phyloP scores from a whole-genome alignment of 2,888 invertebrate genomes.

The Epinotia bilunana region DNA sequence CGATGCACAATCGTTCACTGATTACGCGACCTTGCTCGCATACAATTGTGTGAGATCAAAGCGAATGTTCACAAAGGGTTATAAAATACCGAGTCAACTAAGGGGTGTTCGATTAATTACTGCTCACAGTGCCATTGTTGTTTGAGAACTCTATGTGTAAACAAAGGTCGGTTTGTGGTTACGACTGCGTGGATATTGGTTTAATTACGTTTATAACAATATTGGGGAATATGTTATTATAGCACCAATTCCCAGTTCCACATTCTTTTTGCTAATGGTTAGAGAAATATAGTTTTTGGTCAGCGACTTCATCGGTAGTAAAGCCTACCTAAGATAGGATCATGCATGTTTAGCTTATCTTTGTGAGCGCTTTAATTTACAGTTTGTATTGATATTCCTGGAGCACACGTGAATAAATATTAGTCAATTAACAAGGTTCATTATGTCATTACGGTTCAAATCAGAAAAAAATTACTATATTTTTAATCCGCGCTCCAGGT shows the following conservation, averaged over 20 bases:
- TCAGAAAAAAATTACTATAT: not conserved
- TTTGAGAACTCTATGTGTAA: conserved; percentile 41
- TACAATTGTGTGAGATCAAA: conserved; percentile 71
- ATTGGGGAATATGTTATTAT: not conserved
- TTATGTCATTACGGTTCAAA: no score
- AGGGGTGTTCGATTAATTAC: conserved; percentile 67
- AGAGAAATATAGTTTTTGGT: not conserved
- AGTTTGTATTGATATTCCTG: no score
- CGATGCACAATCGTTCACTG: conserved; percentile 65
- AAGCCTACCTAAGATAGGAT: not conserved
- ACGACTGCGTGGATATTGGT: conserved; percentile 23
- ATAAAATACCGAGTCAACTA: conserved; percentile 71
- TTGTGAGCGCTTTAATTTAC: no score
- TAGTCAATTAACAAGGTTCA: no score
- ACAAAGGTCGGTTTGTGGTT: conserved; percentile 28
- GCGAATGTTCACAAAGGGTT: conserved; percentile 77
- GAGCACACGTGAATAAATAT: no score
- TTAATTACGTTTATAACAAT: conserved; percentile 6
- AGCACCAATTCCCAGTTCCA: not conserved
- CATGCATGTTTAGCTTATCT: not conserved
- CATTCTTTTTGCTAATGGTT: not conserved
- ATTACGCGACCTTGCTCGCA: conserved; percentile 68
- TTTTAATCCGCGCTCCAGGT: not conserved
- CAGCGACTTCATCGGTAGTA: not conserved
- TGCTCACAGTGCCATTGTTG: conserved; percentile 30